These are phyloP conservation scores for Diuraphis noxia DNA, from an alignment of 1,140 invertebrate species.

Conservation along the genomic window DNA sequence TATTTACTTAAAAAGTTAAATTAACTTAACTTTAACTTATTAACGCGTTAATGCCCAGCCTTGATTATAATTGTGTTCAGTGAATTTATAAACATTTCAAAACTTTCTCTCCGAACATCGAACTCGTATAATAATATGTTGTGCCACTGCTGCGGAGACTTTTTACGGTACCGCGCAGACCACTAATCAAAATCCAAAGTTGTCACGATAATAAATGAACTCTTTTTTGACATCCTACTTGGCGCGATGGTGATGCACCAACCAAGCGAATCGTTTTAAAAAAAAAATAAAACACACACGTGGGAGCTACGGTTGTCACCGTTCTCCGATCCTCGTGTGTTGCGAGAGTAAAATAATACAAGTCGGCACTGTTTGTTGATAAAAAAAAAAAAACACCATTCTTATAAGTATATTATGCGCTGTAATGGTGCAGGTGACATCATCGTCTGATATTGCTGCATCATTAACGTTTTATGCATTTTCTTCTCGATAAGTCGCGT, in stretches of 20 bases:
- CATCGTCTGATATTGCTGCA: slow-evolving; percentile 19
- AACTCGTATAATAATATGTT: background rate
- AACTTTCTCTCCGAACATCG: background rate
- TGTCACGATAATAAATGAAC: background rate
- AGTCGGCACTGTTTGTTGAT: background rate
- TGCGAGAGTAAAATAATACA: background rate
- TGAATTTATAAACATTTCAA: background rate
- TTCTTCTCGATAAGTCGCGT: slow-evolving; percentile 11
- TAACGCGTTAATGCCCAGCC: no score
- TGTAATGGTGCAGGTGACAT: background rate
- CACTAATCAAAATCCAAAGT: background rate
- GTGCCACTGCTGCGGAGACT: background rate
- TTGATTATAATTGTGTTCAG: background rate
- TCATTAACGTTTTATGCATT: background rate
- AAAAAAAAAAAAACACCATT: slow-evolving; percentile 6
- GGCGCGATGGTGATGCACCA: background rate
- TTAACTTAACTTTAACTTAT: no score
- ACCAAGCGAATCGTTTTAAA: background rate
- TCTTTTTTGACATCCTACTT: background rate
- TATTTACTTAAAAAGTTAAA: no score
- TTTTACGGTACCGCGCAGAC: background rate
- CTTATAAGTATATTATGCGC: background rate
- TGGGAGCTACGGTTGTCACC: background rate
- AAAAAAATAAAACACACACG: background rate
- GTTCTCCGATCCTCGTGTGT: background rate